Evolutionary conservation across 2,113 vertebrate species (phyloP), one percentile per base, ranked within the genome.

Genomic region (Cyanoramphus novaezelandiae): DNA sequence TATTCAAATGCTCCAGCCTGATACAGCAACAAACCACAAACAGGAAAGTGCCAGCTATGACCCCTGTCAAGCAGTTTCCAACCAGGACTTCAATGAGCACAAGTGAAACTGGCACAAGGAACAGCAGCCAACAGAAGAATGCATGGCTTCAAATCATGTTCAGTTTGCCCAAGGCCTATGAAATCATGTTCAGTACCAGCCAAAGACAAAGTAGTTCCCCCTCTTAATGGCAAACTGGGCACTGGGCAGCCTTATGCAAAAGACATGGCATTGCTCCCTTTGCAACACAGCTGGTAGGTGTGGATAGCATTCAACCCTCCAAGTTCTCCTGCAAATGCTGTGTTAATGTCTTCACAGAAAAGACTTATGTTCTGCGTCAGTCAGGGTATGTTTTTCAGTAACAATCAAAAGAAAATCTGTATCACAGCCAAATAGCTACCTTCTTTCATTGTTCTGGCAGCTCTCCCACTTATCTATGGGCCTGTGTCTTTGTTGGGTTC

Each of bases 261-360:
- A 92, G 75, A 82, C 53, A 82, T 96, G 96, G 96, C 94, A 57
- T 4, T 13, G 83, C 12, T 96, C 83, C 94, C 84, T 75, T 20
- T 79, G 64, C 15, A 39, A 52, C 86, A 84, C 33, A 90, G 93
- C 97, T 98, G 97, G 88, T 81, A 95, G 68, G 47, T 94, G 46
- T 84, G 97, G 96, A 98, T 97, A 96, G 82, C 91, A 97, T 97
- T 98, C 93, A 97, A 9, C 23, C 6, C 67, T 71, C 35, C 44
- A 47, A 86, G 47, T 43, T 94, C 53, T 89, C 86, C 88, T 93
- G 75, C 69, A 82, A 82, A 95, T 90, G 76, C 88, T 5, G 4
- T 74, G 82, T 75, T 24, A 64, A 55, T 20, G 63, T 76, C 76
- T 90, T 59, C 49, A 35, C 92, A 72, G 83, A 93, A 80, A 94